These are phyloP conservation scores for Dromas ardeola DNA, from an alignment of 2,113 vertebrate genomes.

Conservation along the genomic window DNA sequence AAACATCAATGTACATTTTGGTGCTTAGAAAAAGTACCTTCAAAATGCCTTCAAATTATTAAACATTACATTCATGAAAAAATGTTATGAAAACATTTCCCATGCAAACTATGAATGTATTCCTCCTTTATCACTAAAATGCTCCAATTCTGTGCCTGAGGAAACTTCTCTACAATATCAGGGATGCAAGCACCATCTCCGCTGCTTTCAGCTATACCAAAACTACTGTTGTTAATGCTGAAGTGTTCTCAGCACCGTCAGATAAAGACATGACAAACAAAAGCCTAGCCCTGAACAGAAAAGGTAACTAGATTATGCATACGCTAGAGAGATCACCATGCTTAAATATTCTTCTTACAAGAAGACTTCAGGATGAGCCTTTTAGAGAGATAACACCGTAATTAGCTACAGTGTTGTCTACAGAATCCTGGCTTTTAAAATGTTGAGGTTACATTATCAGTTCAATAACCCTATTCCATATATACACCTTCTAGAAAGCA, in stretches of 20 bases:
- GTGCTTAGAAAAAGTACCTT: background rate
- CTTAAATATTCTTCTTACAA: background rate
- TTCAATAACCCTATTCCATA: background rate
- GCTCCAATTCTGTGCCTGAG: background rate
- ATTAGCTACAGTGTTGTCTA: background rate
- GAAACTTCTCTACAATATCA: background rate
- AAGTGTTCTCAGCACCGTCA: background rate
- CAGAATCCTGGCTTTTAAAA: background rate
- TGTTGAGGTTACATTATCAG: background rate
- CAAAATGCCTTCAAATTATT: background rate
- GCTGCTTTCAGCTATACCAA: background rate
- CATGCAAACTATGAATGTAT: background rate
- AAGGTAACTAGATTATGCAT: background rate
- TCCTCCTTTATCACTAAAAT: background rate
- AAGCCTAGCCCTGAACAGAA: background rate
- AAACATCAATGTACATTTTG: background rate
- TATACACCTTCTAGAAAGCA: background rate
- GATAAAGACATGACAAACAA: background rate
- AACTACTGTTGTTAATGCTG: background rate
- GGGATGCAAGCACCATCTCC: background rate
- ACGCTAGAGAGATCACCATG: background rate
- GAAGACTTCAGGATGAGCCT: background rate
- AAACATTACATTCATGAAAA: background rate
- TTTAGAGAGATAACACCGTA: background rate
- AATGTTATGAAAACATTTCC: background rate